Evolutionary conservation across 2,888 invertebrate genomes (phyloP).

Genomic region (Cheilosia grossa): DNA sequence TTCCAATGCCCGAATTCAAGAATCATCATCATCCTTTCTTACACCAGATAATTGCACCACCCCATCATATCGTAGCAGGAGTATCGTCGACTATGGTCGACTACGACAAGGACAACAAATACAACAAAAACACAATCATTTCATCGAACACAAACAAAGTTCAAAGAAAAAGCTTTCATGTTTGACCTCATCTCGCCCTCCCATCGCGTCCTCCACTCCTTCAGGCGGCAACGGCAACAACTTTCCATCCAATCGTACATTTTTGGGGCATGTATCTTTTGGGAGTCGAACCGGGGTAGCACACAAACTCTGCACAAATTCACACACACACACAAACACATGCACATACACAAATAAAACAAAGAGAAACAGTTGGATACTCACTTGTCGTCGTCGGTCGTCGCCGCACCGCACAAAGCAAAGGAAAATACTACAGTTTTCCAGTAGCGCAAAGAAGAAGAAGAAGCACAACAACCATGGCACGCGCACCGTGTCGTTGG

Average conservation of each 20-base stretch:
- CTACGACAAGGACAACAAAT: constrained; percentile 22
- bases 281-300: constrained; percentile 51
- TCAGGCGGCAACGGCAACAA: constrained; percentile 62
- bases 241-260: constrained; percentile 54
- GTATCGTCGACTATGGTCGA: constrained; percentile 7
- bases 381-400: constrained; percentile 2
- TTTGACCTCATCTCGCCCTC: constrained; percentile 63
- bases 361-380: constrained; percentile 34
- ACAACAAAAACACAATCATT: constrained; percentile 57
- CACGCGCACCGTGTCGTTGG: constrained; percentile 44
- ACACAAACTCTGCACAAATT: not conserved
- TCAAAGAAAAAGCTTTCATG: constrained; percentile 68
- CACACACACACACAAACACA: not conserved
- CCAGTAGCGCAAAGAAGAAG: constrained; percentile 34
- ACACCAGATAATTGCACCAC: constrained; percentile 62
- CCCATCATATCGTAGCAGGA: no score
- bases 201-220: constrained; percentile 16
- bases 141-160: constrained; percentile 66
- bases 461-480: constrained; percentile 9
- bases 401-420: constrained; percentile 18
- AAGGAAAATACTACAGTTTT: constrained; percentile 58
- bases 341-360: constrained; percentile 2
- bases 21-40: constrained; percentile 56
- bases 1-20: constrained; percentile 29
- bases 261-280: constrained; percentile 74